These are phyloP conservation scores for Acromyrmex charruanus DNA, from an alignment of 1,140 invertebrate genomes.

Conservation along the genomic window DNA sequence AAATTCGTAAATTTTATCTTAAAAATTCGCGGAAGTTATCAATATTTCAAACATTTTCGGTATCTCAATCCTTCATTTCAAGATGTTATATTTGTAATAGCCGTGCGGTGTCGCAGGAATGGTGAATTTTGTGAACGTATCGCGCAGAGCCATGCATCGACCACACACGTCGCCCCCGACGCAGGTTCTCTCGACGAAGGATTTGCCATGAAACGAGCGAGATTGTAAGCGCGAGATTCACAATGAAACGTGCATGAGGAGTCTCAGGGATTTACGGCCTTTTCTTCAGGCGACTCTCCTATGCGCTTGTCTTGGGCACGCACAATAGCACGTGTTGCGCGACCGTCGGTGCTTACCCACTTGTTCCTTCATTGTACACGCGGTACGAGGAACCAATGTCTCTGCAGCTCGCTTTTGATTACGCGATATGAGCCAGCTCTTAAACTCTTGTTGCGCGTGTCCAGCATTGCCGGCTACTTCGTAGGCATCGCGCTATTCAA, in stretches of 20 bases:
- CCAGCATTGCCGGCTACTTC: slow-evolving; percentile 43
- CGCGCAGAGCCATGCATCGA: slow-evolving; percentile 54
- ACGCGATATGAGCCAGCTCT: slow-evolving; percentile 70
- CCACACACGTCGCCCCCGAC: slow-evolving; percentile 79
- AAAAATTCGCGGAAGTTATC: background rate
- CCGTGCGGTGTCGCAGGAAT: slow-evolving; percentile 78
- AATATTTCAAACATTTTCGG: background rate
- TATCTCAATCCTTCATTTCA: too few relatives aligned
- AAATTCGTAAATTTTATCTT: background rate
- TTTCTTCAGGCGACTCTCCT: slow-evolving; percentile 73
- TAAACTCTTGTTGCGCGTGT: slow-evolving; percentile 63
- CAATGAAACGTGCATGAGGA: slow-evolving; percentile 76
- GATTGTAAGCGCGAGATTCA: slow-evolving; percentile 78
- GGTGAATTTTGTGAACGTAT: slow-evolving; percentile 80
- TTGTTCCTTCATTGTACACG: slow-evolving; percentile 72
- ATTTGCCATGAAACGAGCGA: slow-evolving; percentile 78
- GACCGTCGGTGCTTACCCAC: slow-evolving; percentile 72
- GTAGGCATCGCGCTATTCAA: slow-evolving; percentile 69
- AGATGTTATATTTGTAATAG: slow-evolving; percentile 74
- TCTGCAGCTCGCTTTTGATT: slow-evolving; percentile 73
- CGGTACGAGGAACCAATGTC: slow-evolving; percentile 71
- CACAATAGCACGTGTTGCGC: slow-evolving; percentile 77
- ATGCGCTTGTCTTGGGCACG: slow-evolving; percentile 67
- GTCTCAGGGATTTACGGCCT: slow-evolving; percentile 79
- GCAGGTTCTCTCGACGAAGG: slow-evolving; percentile 76